These are phyloP conservation scores for Caranx ignobilis DNA, from an alignment of 2,113 vertebrate genomes.

Conservation along the genomic window DNA sequence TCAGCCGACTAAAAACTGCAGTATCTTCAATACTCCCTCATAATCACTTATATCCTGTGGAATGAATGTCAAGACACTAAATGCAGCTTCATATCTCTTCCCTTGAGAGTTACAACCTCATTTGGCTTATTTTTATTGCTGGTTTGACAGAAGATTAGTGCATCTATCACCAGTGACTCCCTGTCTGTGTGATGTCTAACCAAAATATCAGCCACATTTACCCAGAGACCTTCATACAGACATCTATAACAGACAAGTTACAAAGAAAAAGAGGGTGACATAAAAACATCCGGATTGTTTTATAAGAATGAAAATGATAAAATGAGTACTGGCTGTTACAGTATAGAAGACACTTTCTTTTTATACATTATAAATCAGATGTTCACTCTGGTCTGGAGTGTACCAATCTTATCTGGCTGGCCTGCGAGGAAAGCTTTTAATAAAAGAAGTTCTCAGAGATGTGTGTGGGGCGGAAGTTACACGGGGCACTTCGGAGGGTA, in stretches of 20 bases:
- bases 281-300: background rate
- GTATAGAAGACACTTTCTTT: background rate
- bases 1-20: background rate
- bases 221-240: conserved; percentile 1
- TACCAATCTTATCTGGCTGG: background rate
- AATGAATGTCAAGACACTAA: background rate
- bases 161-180: conserved; percentile 10
- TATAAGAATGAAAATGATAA: background rate
- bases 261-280: background rate
- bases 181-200: conserved; percentile 2
- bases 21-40: background rate
- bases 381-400: background rate
- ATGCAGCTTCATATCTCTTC: background rate
- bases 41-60: background rate
- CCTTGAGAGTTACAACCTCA: background rate
- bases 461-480: conserved; percentile 56
- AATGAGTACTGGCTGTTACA: background rate
- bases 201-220: conserved; percentile 29
- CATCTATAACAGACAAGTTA: background rate
- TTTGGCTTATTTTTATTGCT: conserved; percentile 52
- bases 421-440: conserved; percentile 23
- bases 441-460: conserved; percentile 31
- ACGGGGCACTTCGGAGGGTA: conserved; percentile 41
- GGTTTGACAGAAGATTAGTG: conserved; percentile 21
- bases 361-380: background rate